A percentile compares a stretch with the other conserved stretches of the same genome.
These are phyloP conservation scores for Nycticebus coucang DNA, from an alignment of 2,113 vertebrate genomes.

Conservation along the genomic window DNA sequence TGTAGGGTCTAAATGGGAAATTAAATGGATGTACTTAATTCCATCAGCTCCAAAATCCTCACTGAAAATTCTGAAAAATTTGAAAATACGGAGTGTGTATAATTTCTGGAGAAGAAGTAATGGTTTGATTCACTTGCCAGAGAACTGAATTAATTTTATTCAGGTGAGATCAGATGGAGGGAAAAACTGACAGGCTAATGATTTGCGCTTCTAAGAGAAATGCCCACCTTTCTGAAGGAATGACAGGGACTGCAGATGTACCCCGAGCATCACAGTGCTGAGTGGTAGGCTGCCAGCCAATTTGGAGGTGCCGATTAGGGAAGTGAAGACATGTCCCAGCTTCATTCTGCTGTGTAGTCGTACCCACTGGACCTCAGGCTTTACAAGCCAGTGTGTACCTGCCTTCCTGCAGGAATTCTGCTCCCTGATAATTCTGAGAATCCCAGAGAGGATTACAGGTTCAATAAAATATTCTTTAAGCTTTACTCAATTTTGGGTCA, in stretches of 20 bases:
- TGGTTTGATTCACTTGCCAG: background rate
- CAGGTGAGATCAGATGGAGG: background rate
- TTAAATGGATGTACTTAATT: background rate
- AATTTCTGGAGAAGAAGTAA: background rate
- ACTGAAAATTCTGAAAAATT: background rate
- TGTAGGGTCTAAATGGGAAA: background rate
- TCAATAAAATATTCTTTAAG: background rate
- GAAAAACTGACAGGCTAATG: background rate
- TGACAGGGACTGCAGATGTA: too few relatives aligned
- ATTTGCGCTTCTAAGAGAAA: background rate
- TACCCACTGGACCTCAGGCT: background rate
- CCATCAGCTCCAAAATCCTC: background rate
- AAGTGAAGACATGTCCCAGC: accelerated
- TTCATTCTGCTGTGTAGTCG: background rate
- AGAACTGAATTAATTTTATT: background rate
- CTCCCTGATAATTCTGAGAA: background rate
- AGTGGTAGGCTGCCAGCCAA: background rate
- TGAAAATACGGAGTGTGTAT: background rate
- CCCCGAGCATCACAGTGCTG: background rate
- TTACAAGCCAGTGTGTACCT: too few relatives aligned
- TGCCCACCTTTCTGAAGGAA: background rate
- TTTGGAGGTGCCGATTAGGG: background rate
- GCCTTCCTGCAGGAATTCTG: background rate
- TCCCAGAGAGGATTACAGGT: background rate
- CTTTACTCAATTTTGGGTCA: background rate